Percentiles rank a stretch among this genome's conserved stretches.
These are phyloP conservation scores for Dicranocentrus wangi DNA, from an alignment of 2,888 invertebrate genomes.

Conservation along the genomic window DNA sequence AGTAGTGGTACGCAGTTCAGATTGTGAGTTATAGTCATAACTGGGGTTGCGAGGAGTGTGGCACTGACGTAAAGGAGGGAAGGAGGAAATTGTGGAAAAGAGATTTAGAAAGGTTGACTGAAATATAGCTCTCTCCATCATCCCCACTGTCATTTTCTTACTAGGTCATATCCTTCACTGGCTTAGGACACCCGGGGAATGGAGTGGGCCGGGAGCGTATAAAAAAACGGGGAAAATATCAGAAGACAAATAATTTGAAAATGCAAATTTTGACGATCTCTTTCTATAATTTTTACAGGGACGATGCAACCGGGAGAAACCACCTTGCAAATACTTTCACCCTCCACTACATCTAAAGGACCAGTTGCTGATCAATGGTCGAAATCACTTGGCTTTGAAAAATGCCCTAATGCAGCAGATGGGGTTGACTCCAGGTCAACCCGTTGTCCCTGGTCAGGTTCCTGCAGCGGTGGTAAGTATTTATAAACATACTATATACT, in stretches of 20 bases:
- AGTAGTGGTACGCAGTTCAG: too few relatives aligned
- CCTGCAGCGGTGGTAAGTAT: slow-evolving; percentile 88
- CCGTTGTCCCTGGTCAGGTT: slow-evolving; percentile 93
- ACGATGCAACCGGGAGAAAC: slow-evolving; percentile 99
- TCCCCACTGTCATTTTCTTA: slow-evolving; percentile 49
- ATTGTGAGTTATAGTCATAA: too few relatives aligned
- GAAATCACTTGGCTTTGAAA: slow-evolving; percentile 99
- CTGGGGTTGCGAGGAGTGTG: slow-evolving; percentile 45
- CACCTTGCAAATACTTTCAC: slow-evolving; percentile 99
- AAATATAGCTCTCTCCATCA: slow-evolving; percentile 64
- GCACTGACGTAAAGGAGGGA: slow-evolving; percentile 50
- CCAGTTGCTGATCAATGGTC: slow-evolving; percentile 99
- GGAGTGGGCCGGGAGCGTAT: background rate
- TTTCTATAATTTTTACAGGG: slow-evolving; percentile 81
- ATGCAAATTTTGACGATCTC: slow-evolving; percentile 11
- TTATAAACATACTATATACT: too few relatives aligned
- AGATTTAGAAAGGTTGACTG: slow-evolving; percentile 64
- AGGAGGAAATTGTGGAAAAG: slow-evolving; percentile 60
- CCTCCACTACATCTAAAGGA: slow-evolving; percentile 99
- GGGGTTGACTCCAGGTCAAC: slow-evolving; percentile 91
- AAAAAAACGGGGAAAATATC: slow-evolving; percentile 7
- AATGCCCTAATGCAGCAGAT: slow-evolving; percentile 98
- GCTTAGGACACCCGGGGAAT: too few relatives aligned
- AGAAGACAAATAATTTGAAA: slow-evolving; percentile 11
- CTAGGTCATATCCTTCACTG: slow-evolving; percentile 51